These are phyloP conservation scores for Spodoptera littoralis DNA, from an alignment of 2,888 invertebrate species.

Conservation along the genomic window DNA sequence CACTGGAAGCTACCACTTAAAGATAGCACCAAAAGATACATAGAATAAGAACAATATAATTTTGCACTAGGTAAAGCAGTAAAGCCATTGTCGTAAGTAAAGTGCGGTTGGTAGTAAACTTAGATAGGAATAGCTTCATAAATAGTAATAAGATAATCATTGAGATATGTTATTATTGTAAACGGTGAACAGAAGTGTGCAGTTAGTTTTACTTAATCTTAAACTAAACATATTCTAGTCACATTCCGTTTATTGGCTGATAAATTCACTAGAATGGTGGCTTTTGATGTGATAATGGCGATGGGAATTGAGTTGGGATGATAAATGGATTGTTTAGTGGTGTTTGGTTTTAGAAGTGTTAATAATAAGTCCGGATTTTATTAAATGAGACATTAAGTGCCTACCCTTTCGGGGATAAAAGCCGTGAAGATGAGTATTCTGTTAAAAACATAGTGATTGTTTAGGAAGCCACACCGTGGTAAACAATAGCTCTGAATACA, in stretches of 20 bases:
- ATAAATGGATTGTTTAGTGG: no score
- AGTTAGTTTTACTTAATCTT: slow-evolving; percentile 27
- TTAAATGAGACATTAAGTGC: no score
- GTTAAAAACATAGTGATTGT: no score
- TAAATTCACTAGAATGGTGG: background rate
- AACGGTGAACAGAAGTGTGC: slow-evolving; percentile 36
- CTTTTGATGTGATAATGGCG: no score
- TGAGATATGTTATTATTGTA: slow-evolving; percentile 41
- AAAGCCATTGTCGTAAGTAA: background rate
- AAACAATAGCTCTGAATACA: no score
- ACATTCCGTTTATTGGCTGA: slow-evolving; percentile 26
- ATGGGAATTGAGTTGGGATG: no score
- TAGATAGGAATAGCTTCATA: slow-evolving; percentile 23
- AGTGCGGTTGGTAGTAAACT: slow-evolving; percentile 10
- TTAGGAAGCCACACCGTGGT: background rate
- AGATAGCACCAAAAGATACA: slow-evolving; percentile 12
- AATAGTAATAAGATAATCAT: slow-evolving; percentile 44
- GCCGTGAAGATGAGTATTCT: no score
- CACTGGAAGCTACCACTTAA: no score
- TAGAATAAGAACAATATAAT: slow-evolving; percentile 36
- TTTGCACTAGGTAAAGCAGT: slow-evolving; percentile 6
- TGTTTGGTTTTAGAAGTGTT: background rate
- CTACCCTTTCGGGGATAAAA: no score
- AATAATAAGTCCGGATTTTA: no score
- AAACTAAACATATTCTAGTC: slow-evolving; percentile 8